Base-by-base conservation (phyloP, 2,797 vertebrate species). In the Ctenosaura bakeri region DNA sequence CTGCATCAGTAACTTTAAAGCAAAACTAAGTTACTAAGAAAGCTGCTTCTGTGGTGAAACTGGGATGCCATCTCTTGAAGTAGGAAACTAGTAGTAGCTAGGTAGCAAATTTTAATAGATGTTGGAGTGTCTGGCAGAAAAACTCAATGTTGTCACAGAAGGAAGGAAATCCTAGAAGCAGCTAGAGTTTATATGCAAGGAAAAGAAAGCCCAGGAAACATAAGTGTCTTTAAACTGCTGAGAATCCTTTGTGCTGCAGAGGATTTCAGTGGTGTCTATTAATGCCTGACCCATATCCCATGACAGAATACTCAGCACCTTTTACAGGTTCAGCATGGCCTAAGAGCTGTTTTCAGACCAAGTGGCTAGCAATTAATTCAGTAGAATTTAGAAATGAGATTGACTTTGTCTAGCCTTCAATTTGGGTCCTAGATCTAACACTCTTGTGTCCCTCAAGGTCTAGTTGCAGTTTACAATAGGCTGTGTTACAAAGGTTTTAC, bases 21-120 rank as follows among this genome's bases (percentile, higher is more conserved):
- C 92, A 94, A 84, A n/a, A 92, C 87, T 80, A 18, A 94, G 90
- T 83, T 77, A 90, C 93, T 89, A 73, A 93, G 91, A 89, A 94
- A 92, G 91, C 94, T 0, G 87, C 91, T 95, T 94, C 93, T 89
- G 90, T 85, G 92, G 92, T 94, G 91, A 92, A 95, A 91, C 92
- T 89, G 88, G 90, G 91, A 91, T 81, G 88, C 89, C 83, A 94
- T 92, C 91, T 93, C 62, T 76, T 92, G 95, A 94, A 97, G 96
- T 96, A 96, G 94, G 95, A 90, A 35, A 46, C 80, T 90, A 77
- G 62, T 46, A n/a, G 90, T 50, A 78, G 73, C 86, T 78, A 77
- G 20, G 52, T 69, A 56, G 74, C 76, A 66, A 20, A 96, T 96
- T 81, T 69, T 13, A 71, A 90, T 83, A 22, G 52, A 81, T 64